phyloP scores from a whole-genome alignment of 2,113 vertebrate genomes.

The Archilochus colubris region DNA sequence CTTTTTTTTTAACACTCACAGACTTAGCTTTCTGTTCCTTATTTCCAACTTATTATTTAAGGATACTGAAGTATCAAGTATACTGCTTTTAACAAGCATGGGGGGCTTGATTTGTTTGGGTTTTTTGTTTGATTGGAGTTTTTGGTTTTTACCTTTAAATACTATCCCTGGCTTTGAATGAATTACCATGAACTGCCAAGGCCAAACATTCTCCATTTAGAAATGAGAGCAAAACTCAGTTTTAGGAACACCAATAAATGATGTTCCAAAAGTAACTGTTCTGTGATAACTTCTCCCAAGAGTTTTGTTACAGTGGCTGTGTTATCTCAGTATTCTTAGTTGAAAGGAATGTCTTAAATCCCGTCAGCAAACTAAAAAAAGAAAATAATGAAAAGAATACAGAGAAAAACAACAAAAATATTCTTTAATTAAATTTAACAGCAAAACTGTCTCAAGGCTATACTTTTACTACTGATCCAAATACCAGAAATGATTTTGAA shows the following conservation, averaged over 20 bases:
- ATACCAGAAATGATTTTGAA: background rate
- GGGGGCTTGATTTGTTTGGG: background rate
- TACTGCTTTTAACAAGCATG: background rate
- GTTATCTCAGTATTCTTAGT: background rate
- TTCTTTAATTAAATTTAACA: background rate
- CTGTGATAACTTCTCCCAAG: background rate
- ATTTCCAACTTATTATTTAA: background rate
- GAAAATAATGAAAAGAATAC: background rate
- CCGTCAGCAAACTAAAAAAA: background rate
- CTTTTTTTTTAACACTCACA: background rate
- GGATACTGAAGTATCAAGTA: background rate
- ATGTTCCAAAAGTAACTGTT: background rate
- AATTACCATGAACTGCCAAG: background rate
- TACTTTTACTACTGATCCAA: background rate
- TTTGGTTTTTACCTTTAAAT: background rate
- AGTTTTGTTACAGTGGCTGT: background rate
- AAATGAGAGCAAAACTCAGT: background rate
- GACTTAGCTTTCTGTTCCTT: background rate
- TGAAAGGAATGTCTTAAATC: background rate
- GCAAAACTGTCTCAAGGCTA: background rate
- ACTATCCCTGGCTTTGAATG: background rate
- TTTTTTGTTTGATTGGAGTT: background rate
- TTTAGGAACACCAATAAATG: background rate
- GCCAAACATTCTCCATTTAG: background rate
- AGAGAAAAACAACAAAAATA: background rate